Base-by-base conservation (phyloP, 2,888 invertebrate species). In the Euproctis similis region DNA sequence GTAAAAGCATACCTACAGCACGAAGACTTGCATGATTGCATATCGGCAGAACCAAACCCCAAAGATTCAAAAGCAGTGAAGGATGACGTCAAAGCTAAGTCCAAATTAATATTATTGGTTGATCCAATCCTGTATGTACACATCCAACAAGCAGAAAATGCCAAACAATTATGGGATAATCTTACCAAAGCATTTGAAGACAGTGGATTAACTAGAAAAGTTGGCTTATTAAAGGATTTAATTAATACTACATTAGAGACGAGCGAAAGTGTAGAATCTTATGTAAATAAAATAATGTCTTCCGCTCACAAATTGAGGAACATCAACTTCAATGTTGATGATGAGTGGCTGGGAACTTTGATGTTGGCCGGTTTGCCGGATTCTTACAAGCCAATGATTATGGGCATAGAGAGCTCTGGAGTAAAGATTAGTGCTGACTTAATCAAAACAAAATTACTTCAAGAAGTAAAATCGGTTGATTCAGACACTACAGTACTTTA, bases 271-370 rank as follows among this genome's bases (percentile, higher is more conserved):
- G 17, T 47, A 1, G 43, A 49, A 19, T 35, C 37, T 1, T 45
- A 42, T 31, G 25, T 46, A 0, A 41, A 31, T 12, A 28, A 34
- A 16, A 34, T 46, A 7, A 45, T 49, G 32, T 10, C 16, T 8
- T 34, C 44, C 2, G 39, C 41, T 6, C 41, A 45, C 17, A 48
- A 48, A 27, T 30, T 47, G 12, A 12, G 42, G 2, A 45, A 38
- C 22, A 45, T 45, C 8, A 26, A 24, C 1, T 44, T 42, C 17
- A 24, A 34, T 9, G 39, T 37, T 1, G 25, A 36, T 10, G 33
- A 35, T 21, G 34, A 34, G 14, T 25, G 30, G 34, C 25, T 28
- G 11, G 34, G 30, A 2, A 34, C 28, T 13, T 22, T 39, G 1
- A 26, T 46, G 23, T 19, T 41, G 13, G 36, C 40, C 1, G 42